A percentile compares a stretch with the other conserved stretches of the same genome.
These are phyloP conservation scores for Epirrhoe alternata DNA, from an alignment of 2,888 invertebrate species.

Conservation along the genomic window DNA sequence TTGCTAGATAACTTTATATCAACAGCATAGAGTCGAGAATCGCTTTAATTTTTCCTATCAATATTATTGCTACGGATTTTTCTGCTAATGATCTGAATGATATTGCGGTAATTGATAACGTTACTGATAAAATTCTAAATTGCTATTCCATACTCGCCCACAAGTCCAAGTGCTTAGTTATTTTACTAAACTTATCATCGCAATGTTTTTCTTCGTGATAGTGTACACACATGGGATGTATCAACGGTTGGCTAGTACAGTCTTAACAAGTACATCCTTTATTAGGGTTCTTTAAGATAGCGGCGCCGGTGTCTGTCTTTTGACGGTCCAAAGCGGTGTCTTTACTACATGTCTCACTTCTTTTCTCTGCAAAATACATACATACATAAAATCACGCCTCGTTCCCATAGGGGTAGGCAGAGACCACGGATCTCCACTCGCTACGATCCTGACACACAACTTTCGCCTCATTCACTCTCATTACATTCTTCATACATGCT, in stretches of 20 bases:
- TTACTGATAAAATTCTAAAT: constrained; percentile 26
- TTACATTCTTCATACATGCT: too few species aligned
- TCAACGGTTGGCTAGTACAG: constrained; percentile 15
- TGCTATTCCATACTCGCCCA: constrained; percentile 30
- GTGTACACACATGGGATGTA: constrained; percentile 7
- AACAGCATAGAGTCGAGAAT: constrained; percentile 36
- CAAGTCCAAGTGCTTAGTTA: constrained; percentile 16
- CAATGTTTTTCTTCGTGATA: not conserved
- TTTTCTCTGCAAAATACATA: too few species aligned
- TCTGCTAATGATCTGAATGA: constrained; percentile 32
- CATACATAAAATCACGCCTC: too few species aligned
- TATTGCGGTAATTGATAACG: constrained; percentile 33
- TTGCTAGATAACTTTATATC: constrained; percentile 29
- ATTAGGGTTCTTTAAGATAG: constrained; percentile 14
- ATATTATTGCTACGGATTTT: constrained; percentile 35
- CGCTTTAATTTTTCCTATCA: constrained; percentile 22
- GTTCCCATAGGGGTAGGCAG: too few species aligned
- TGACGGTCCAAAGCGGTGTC: not conserved
- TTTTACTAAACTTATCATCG: not conserved
- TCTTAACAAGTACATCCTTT: constrained; percentile 28
- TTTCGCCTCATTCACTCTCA: too few species aligned
- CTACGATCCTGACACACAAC: too few species aligned
- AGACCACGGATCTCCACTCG: too few species aligned
- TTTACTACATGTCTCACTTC: not conserved
- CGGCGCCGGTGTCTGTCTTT: constrained; percentile 2